These are phyloP conservation scores for Mercenaria mercenaria DNA, from an alignment of 1,140 invertebrate species.

Conservation along the genomic window DNA sequence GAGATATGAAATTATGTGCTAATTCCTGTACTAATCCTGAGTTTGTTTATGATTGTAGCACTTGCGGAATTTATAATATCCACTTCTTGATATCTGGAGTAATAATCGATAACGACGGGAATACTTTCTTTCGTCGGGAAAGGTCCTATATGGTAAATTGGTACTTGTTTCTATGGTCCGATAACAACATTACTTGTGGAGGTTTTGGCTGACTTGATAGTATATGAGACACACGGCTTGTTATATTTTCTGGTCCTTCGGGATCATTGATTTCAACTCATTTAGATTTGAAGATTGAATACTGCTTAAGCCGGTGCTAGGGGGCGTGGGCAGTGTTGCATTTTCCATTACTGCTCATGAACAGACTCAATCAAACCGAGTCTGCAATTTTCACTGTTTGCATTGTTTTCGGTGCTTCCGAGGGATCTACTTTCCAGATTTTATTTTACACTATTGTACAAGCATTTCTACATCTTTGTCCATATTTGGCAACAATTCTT, in stretches of 20 bases:
- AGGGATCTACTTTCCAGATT: no score
- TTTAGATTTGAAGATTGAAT: no score
- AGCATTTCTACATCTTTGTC: conserved; percentile 58
- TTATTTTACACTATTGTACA: conserved; percentile 48
- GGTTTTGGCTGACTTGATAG: not conserved
- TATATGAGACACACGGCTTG: conserved; percentile 32
- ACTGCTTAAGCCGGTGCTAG: no score
- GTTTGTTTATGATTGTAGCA: not conserved
- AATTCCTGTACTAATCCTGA: conserved; percentile 20
- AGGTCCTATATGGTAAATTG: conserved; percentile 66
- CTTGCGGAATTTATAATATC: conserved; percentile 20
- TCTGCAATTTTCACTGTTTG: no score
- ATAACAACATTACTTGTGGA: conserved; percentile 40
- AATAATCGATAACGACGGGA: conserved; percentile 66
- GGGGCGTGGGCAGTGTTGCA: no score
- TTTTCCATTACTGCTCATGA: no score
- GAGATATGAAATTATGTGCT: not conserved
- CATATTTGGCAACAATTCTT: conserved; percentile 30
- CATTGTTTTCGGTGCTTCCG: no score
- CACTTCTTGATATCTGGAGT: conserved; percentile 14
- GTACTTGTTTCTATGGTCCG: conserved; percentile 62
- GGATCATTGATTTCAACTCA: no score
- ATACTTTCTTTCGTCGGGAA: conserved; percentile 59
- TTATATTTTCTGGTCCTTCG: no score
- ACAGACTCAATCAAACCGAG: no score